Evolutionary conservation across 2,113 vertebrate species (phyloP), one percentile per base, ranked within the genome.

Genomic region (Hippocampus mohnikei): DNA sequence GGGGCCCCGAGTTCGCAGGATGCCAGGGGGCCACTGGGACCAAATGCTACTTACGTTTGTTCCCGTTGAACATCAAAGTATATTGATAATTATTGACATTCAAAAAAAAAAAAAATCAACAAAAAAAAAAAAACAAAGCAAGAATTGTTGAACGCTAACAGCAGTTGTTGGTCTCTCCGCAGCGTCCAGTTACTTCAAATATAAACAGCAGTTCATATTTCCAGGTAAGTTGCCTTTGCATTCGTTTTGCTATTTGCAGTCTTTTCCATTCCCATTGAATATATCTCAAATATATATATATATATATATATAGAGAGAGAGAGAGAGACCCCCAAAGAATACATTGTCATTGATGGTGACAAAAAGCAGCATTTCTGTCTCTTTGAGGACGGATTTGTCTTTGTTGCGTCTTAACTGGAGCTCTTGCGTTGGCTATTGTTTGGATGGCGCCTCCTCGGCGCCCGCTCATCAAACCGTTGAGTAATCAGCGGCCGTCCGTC

Each of bases 121-220:
- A 53, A 20, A 2, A 11, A 42, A 42, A 42, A 42, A 1, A 11
- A 1, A 7, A 42, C 2, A 44, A 44, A 13, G 3, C 42, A 9
- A 2, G 55, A 56, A 10, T 56, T 20, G 2, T 1, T 0, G 15
- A 56, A 12, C 27, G 0, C 27, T 16, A 29, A 60, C 58, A 20
- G 16, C 27, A 18, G 13, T 25, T 27, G 55, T 78, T 37, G 18
- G 69, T 68, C 21, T 75, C 89, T 80, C 88, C 50, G 74, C 87
- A 99, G 97, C 95, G 16, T 95, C 97, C 85, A 96, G 98, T 90
- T 98, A 98, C 85, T 99, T 97, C 91, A 98, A 98, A 86, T 98
- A 96, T 92, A 99, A 98, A 88, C 97, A 98, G 77, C 96, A 98
- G 89, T 99, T 99, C 92, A 97, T 99, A 88, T 99, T 99, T 86